Percentiles rank a stretch among this genome's conserved stretches.
Conservation (phyloP, 1,140 invertebrate species). For the Meloidogyne exigua region DNA sequence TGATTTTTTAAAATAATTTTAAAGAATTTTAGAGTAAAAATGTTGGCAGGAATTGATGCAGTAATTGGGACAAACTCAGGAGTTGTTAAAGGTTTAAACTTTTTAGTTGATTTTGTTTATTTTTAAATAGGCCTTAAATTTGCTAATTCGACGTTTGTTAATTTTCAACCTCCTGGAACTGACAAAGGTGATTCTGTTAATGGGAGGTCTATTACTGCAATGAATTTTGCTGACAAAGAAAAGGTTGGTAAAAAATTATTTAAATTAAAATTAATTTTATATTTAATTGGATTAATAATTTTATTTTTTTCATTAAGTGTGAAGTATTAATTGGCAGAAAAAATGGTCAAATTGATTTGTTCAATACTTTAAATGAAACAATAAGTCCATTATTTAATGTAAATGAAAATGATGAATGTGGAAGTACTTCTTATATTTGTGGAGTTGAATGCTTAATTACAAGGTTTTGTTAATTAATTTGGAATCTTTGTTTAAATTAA, state of each 20-base stretch:
- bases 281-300: no score
- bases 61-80: conserved; percentile 38
- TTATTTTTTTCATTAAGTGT: conserved; percentile 15
- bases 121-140: conserved; percentile 18
- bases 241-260: conserved; percentile 23
- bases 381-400: conserved; percentile 23
- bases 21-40: conserved; percentile 9
- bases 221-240: conserved; percentile 36
- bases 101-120: background rate
- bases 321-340: conserved; percentile 28
- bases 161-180: conserved; percentile 14
- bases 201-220: conserved; percentile 26
- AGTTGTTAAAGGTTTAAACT: conserved; percentile 28
- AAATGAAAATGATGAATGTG: conserved; percentile 4
- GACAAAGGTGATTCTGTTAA: conserved; percentile 13
- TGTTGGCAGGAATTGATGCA: conserved; percentile 24
- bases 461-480: conserved; percentile 13
- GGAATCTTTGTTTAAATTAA: background rate
- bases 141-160: conserved; percentile 11
- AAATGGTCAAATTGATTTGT: conserved; percentile 30
- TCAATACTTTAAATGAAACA: conserved; percentile 25
- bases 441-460: conserved; percentile 4
- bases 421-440: conserved; percentile 17
- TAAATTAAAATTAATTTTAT: background rate
- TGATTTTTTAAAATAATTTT: background rate